Conservation (phyloP, 2,888 invertebrate species). For the Rhimphoctona megacephalus region DNA sequence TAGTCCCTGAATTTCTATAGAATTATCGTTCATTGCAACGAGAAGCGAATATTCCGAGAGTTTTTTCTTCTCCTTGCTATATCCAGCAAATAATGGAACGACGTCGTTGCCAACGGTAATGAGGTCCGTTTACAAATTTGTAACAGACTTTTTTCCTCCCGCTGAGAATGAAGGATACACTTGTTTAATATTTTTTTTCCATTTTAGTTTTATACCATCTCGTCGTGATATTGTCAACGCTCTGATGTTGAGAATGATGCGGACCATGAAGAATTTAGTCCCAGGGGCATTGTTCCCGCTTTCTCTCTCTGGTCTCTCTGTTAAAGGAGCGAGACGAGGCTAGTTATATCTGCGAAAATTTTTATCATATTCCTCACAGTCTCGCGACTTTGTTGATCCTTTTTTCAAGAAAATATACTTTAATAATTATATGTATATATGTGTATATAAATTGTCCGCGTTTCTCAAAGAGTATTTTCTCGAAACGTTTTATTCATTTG, state of each 20-base stretch:
- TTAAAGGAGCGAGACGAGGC: conserved; percentile 34
- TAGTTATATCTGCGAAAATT: conserved; percentile 25
- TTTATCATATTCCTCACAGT: conserved; percentile 20
- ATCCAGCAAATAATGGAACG: conserved; percentile 25
- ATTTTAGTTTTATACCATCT: conserved; percentile 26
- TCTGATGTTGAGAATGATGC: conserved; percentile 32
- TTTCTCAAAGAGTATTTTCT: conserved; percentile 5
- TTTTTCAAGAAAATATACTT: conserved; percentile 13
- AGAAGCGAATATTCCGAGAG: background rate
- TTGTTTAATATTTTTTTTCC: conserved; percentile 1
- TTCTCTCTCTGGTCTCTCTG: conserved; percentile 4
- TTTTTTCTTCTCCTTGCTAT: background rate
- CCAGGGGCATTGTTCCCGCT: conserved; percentile 26
- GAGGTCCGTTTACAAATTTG: conserved; percentile 48
- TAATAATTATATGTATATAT: conserved; percentile 35
- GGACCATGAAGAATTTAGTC: conserved; percentile 53
- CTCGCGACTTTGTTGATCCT: conserved; percentile 1
- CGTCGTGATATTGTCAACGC: conserved; percentile 30
- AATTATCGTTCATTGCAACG: background rate
- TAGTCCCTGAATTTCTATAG: background rate
- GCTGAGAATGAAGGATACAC: conserved; percentile 7
- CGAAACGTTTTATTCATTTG: conserved; percentile 23
- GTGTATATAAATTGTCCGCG: background rate
- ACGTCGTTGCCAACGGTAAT: conserved; percentile 37
- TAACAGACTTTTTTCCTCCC: conserved; percentile 1